Conservation (phyloP, 2,888 invertebrate species). For the Trissonchulus sp. region DNA sequence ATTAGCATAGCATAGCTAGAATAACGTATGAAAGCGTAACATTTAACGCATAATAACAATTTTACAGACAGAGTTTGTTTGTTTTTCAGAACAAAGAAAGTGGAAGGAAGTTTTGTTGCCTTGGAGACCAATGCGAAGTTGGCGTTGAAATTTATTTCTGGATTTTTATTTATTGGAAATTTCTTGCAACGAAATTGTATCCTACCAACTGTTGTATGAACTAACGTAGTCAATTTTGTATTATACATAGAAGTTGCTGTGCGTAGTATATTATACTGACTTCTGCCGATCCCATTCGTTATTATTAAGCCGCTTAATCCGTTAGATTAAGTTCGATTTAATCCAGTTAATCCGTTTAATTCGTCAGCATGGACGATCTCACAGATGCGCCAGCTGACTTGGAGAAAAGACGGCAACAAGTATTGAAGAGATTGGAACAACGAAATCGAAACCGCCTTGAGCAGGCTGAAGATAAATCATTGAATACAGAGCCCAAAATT, state of each 20-base stretch:
- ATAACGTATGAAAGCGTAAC: too few relatives aligned
- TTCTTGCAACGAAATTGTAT: too few relatives aligned
- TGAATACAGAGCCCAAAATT: too few relatives aligned
- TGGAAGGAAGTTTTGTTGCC: constrained; percentile 16
- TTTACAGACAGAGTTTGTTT: neutral
- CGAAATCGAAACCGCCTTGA: constrained; percentile 38
- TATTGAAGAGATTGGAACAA: constrained; percentile 46
- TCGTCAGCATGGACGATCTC: neutral
- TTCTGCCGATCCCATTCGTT: too few relatives aligned
- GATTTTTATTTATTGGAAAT: neutral
- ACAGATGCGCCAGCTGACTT: neutral
- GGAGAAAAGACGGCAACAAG: neutral
- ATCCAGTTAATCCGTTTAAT: neutral
- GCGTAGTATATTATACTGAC: too few relatives aligned
- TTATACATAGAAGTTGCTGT: too few relatives aligned
- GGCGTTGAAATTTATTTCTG: constrained; percentile 38
- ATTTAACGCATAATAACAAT: too few relatives aligned
- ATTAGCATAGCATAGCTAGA: neutral
- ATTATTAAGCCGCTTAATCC: too few relatives aligned
- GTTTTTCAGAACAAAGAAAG: neutral
- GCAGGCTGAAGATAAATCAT: too few relatives aligned
- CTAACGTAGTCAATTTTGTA: too few relatives aligned
- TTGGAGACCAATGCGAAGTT: constrained; percentile 45
- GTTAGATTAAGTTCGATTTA: neutral
- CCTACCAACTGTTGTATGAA: too few relatives aligned